Conservation (phyloP, 2,113 vertebrate species). For the Chlorodrepanis virens region DNA sequence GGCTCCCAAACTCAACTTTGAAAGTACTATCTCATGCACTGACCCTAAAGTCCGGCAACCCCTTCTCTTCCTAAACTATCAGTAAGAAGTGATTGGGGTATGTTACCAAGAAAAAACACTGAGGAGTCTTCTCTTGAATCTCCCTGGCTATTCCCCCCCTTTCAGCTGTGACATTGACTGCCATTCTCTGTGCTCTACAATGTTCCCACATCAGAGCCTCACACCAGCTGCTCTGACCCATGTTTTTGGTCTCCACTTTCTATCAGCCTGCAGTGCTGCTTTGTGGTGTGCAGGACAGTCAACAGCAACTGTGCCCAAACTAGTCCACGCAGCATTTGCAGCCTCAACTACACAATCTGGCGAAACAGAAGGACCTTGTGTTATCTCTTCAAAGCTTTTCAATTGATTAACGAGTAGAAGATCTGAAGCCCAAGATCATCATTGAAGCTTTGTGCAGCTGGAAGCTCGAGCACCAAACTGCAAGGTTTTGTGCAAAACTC, state of each 20-base stretch:
- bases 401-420: background rate
- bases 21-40: background rate
- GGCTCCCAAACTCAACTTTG: background rate
- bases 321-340: background rate
- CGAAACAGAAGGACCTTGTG: background rate
- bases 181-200: background rate
- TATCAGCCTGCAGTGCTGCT: background rate
- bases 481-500: background rate
- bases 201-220: background rate
- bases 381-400: background rate
- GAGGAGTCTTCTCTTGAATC: background rate
- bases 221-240: background rate
- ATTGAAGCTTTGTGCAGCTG: background rate
- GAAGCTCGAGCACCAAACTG: background rate
- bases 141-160: background rate
- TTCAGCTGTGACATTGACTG: background rate
- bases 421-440: background rate
- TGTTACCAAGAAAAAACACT: background rate
- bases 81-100: background rate
- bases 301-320: fast-evolving
- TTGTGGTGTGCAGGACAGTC: background rate
- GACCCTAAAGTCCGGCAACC: background rate
- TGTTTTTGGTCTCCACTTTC: background rate
- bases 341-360: background rate
- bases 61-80: background rate